Evolutionary conservation across 2,113 vertebrate species (phyloP).

Genomic region (Melierax canorus): DNA sequence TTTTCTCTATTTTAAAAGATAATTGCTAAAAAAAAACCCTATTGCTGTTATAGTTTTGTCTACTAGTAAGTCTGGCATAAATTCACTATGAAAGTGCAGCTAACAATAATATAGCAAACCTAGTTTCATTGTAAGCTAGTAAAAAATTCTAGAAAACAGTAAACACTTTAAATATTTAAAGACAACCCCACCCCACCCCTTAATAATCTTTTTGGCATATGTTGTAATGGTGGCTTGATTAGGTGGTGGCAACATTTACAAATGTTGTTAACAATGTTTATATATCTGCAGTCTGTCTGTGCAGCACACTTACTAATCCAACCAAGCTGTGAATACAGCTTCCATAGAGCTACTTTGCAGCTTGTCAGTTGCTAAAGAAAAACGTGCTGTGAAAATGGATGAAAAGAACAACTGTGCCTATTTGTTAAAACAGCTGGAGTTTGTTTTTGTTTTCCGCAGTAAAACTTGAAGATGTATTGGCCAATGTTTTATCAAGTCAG

Average conservation of each 20-base stretch:
- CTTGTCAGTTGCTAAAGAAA: background rate
- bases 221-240: background rate
- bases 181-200: fast-evolving
- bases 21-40: background rate
- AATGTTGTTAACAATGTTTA: background rate
- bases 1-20: background rate
- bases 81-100: background rate
- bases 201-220: background rate
- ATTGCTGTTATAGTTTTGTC: background rate
- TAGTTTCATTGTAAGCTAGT: background rate
- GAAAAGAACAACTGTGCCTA: background rate
- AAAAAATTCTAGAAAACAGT: background rate
- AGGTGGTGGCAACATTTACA: background rate
- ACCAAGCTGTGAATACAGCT: background rate
- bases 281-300: background rate
- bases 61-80: background rate
- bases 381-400: background rate
- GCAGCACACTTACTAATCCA: background rate
- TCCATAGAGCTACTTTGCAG: background rate
- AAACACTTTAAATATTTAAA: background rate
- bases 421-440: background rate
- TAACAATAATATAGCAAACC: background rate
- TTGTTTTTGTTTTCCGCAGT: background rate
- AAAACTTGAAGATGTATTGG: background rate
- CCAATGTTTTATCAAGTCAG: background rate